Evolutionary conservation across 2,888 invertebrate species (phyloP).

Genomic region (Mycogona germanica): DNA sequence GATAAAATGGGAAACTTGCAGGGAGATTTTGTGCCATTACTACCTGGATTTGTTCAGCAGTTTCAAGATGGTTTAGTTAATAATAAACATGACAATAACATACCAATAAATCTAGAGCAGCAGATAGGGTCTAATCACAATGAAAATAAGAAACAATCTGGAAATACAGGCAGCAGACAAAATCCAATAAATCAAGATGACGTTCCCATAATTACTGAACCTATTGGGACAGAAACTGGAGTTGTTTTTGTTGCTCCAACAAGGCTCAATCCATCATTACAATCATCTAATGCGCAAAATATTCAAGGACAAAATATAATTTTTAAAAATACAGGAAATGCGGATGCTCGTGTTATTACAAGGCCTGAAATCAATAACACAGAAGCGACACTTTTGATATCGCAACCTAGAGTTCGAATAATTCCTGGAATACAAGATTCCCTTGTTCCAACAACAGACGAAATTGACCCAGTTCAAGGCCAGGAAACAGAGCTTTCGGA

Average conservation of each 20-base stretch:
- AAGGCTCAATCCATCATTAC: neutral
- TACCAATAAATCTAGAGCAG: no score
- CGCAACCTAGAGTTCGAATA: constrained; percentile 5
- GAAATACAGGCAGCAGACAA: no score
- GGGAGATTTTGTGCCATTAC: neutral
- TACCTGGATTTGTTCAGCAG: no score
- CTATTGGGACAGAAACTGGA: constrained; percentile 7
- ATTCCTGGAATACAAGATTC: neutral
- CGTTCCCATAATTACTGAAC: constrained; percentile 10
- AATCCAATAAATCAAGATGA: no score
- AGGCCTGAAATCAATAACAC: neutral
- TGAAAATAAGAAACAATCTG: no score
- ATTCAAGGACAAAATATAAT: neutral
- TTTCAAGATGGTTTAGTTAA: no score
- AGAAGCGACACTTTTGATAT: neutral
- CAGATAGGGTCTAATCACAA: no score
- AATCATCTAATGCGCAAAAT: no score
- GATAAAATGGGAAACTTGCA: neutral
- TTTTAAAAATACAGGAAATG: neutral
- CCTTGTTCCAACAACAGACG: neutral
- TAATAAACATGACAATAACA: no score
- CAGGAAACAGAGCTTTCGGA: constrained; percentile 16
- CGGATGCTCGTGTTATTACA: neutral
- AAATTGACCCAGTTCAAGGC: constrained; percentile 6
- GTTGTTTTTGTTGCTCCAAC: constrained; percentile 14